These are phyloP conservation scores for Arbacia lixula DNA, from an alignment of 53 echinoderm and acorn worm species.

Conservation along the genomic window DNA sequence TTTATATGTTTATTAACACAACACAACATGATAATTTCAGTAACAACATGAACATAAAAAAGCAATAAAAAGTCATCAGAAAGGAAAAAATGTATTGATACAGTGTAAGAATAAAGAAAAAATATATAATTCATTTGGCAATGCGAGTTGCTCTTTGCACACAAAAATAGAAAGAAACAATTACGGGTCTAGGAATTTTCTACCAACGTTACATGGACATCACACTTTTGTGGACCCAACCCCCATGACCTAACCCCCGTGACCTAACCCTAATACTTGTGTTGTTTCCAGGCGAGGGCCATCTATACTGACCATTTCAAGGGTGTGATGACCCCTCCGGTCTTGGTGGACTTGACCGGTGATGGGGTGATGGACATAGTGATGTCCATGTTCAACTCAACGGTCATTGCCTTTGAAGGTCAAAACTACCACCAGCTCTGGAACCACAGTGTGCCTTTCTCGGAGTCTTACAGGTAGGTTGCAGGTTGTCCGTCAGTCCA, in stretches of 20 bases:
- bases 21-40: no score
- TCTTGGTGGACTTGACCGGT: slow-evolving; percentile 80
- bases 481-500: no score
- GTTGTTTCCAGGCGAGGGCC: slow-evolving; percentile 58
- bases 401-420: slow-evolving; percentile 79
- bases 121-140: not conserved
- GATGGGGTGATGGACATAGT: slow-evolving; percentile 92
- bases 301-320: slow-evolving; percentile 74
- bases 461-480: slow-evolving; percentile 91
- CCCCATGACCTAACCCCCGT: not conserved
- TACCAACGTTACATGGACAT: no score
- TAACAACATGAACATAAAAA: no score
- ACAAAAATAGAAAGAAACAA: no score
- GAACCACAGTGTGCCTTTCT: slow-evolving; percentile 71
- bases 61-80: no score
- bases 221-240: no score
- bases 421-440: slow-evolving; percentile 78
- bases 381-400: slow-evolving; percentile 82
- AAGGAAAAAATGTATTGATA: no score
- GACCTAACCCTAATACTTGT: not conserved
- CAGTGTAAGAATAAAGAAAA: no score
- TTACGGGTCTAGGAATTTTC: no score
- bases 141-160: no score
- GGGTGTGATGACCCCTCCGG: slow-evolving; percentile 93
- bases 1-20: no score